These are phyloP conservation scores for Eristalinus aeneus DNA, from an alignment of 2,888 invertebrate species.

Conservation along the genomic window DNA sequence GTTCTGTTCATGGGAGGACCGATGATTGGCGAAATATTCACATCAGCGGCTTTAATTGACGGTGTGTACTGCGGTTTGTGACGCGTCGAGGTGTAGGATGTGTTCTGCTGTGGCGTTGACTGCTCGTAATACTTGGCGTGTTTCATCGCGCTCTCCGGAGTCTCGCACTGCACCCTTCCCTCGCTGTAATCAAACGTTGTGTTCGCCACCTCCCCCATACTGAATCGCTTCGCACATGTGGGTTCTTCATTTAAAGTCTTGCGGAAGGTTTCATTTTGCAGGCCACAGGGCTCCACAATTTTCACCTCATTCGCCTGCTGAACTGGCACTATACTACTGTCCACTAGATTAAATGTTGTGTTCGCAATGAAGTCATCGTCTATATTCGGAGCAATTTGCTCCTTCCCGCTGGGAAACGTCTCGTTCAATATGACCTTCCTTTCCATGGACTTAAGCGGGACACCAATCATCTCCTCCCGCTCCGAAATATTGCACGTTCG, in stretches of 20 bases:
- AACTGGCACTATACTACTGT: conserved; percentile 73
- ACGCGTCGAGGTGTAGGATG: conserved; percentile 61
- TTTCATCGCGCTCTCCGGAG: conserved; percentile 75
- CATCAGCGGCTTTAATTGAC: conserved; percentile 73
- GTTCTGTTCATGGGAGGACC: conserved; percentile 47
- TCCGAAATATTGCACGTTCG: conserved; percentile 61
- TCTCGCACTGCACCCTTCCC: conserved; percentile 74
- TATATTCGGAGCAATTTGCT: conserved; percentile 48
- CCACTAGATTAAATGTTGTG: conserved; percentile 77
- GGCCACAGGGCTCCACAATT: conserved; percentile 5
- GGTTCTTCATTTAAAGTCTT: conserved; percentile 75
- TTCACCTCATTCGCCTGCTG: conserved; percentile 57
- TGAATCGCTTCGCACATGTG: conserved; percentile 68
- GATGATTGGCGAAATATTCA: conserved; percentile 78
- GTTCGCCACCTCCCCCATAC: conserved; percentile 65
- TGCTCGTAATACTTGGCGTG: conserved; percentile 74
- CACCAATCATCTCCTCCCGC: conserved; percentile 8
- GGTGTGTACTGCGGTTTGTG: conserved; percentile 75
- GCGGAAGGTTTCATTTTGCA: conserved; percentile 73
- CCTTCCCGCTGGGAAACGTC: conserved; percentile 60
- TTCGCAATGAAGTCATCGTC: conserved; percentile 78
- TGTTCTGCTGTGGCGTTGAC: conserved; percentile 76
- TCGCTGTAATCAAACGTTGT: conserved; percentile 72
- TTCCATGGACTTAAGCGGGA: conserved; percentile 16
- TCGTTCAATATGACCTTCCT: conserved; percentile 51